A percentile compares a stretch with the other conserved stretches of the same genome.
phyloP scores from a whole-genome alignment of 2,113 vertebrate species.

The Tamias sibiricus region DNA sequence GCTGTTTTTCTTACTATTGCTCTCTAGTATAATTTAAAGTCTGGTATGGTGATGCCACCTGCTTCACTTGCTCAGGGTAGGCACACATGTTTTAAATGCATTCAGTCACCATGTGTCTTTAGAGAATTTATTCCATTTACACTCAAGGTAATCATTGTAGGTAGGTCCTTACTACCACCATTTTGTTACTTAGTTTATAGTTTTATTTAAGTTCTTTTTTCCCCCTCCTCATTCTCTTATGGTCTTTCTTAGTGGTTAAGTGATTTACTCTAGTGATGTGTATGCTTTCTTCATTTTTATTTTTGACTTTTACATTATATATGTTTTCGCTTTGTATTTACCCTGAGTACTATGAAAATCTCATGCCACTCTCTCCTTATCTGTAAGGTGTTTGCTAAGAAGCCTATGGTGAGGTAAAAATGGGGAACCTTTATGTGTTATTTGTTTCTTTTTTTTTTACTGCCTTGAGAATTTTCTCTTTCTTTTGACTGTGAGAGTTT shows the following conservation, averaged over 20 bases:
- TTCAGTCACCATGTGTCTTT: neutral
- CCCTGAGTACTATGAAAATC: neutral
- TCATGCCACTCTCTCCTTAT: neutral
- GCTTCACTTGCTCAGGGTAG: no score
- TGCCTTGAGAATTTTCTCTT: neutral
- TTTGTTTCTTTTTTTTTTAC: neutral
- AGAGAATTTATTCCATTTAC: neutral
- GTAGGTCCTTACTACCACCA: neutral
- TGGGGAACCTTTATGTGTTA: neutral
- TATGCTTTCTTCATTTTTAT: neutral
- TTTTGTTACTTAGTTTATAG: neutral
- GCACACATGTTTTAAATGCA: neutral
- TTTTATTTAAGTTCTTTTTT: neutral
- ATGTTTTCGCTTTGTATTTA: neutral
- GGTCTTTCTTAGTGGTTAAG: neutral
- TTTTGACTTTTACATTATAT: neutral
- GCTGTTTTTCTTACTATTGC: no score
- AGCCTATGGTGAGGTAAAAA: neutral
- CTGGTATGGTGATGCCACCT: no score
- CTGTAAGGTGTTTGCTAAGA: neutral
- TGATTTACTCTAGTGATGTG: neutral
- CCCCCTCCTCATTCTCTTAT: neutral
- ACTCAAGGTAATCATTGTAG: neutral
- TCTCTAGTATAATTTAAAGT: no score
- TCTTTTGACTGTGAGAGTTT: neutral